phyloP scores from a whole-genome alignment of 2,888 invertebrate genomes.

The Chloroclysta siterata region DNA sequence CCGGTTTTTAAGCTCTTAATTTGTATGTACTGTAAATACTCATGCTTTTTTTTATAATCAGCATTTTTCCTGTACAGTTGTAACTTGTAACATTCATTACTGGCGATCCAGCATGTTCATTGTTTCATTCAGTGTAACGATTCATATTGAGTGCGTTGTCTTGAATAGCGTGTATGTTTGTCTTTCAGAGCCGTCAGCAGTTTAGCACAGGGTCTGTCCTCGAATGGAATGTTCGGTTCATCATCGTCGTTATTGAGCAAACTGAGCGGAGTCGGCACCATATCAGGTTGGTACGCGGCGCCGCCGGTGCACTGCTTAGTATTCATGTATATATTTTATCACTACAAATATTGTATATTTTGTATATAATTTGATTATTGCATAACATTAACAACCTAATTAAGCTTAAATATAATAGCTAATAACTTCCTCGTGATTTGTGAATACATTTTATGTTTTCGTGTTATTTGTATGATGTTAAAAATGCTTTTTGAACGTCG shows the following conservation, averaged over 20 bases:
- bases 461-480: too few relatives aligned
- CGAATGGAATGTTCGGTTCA: slow-evolving; percentile 91
- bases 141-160: slow-evolving; percentile 41
- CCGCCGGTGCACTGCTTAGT: slow-evolving; percentile 18
- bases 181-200: slow-evolving; percentile 82
- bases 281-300: slow-evolving; percentile 73
- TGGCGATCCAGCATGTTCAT: slow-evolving; percentile 60
- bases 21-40: slow-evolving; percentile 63
- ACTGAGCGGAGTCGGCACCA: slow-evolving; percentile 80
- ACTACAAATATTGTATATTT: slow-evolving; percentile 15
- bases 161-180: slow-evolving; percentile 61
- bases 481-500: neutral
- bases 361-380: slow-evolving; percentile 21
- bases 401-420: neutral
- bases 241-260: slow-evolving; percentile 87
- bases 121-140: slow-evolving; percentile 43
- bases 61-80: slow-evolving; percentile 63
- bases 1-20: slow-evolving; percentile 8
- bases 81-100: slow-evolving; percentile 49
- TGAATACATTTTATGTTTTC: neutral
- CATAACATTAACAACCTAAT: slow-evolving; percentile 9
- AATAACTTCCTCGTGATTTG: neutral
- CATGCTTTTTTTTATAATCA: slow-evolving; percentile 51
- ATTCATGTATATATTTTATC: slow-evolving; percentile 13
- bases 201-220: slow-evolving; percentile 85